A percentile compares a stretch with the other conserved stretches of the same genome.
These are phyloP conservation scores for Solenodon paradoxus DNA, from an alignment of 2,113 vertebrate species.

Conservation along the genomic window DNA sequence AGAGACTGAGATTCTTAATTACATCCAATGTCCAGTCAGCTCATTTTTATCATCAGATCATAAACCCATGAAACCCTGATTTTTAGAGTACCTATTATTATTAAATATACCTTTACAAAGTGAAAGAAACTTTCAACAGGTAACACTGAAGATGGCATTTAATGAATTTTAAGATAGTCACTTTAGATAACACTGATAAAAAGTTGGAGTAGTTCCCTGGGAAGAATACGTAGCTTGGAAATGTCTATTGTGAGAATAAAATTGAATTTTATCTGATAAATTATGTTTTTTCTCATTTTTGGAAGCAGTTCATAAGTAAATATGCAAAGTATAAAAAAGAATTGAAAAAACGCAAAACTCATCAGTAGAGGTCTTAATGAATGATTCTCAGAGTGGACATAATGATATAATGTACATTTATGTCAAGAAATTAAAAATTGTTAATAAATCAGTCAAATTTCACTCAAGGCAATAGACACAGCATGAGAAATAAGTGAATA, in stretches of 20 bases:
- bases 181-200: neutral
- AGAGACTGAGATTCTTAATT: neutral
- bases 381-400: neutral
- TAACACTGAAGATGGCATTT: neutral
- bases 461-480: neutral
- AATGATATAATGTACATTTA: neutral
- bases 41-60: neutral
- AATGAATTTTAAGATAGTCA: neutral
- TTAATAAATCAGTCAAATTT: neutral
- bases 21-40: rapidly evolving
- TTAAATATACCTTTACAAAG: neutral
- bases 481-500: neutral
- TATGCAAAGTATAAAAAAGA: neutral
- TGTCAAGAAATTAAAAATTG: neutral
- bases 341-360: neutral
- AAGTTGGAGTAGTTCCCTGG: neutral
- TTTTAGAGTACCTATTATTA: neutral
- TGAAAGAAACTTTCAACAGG: neutral
- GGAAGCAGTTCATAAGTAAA: neutral
- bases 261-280: neutral
- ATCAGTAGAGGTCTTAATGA: neutral
- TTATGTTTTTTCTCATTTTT: neutral
- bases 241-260: neutral
- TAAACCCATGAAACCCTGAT: neutral
- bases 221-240: neutral